Percentiles rank a stretch among this genome's conserved stretches.
Evolutionary conservation across 2,113 vertebrate species (phyloP).

Genomic region (Orcinus orca): DNA sequence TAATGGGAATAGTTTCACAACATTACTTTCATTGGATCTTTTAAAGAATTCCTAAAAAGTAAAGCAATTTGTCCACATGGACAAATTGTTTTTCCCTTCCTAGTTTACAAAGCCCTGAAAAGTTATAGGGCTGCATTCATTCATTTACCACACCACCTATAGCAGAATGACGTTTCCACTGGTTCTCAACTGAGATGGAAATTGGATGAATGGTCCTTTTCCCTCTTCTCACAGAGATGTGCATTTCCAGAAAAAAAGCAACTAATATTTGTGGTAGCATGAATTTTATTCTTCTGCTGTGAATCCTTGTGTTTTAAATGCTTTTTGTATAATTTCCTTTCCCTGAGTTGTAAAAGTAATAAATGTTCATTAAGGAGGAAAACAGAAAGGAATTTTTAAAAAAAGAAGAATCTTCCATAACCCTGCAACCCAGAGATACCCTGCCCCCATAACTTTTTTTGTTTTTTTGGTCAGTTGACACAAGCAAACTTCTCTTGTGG

Average conservation of each 20-base stretch:
- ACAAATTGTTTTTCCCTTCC: background rate
- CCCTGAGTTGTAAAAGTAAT: background rate
- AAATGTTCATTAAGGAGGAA: background rate
- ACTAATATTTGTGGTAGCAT: background rate
- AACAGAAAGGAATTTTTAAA: background rate
- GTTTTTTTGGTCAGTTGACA: background rate
- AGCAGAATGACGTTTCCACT: background rate
- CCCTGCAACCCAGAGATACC: background rate
- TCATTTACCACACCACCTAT: background rate
- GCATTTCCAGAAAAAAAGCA: background rate
- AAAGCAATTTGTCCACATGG: background rate
- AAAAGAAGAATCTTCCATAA: background rate
- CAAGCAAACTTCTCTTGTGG: background rate
- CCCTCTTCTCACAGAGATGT: background rate
- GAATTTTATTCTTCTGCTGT: background rate
- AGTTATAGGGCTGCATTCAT: background rate
- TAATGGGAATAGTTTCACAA: slow-evolving; percentile 27
- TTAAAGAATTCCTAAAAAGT: slow-evolving; percentile 1
- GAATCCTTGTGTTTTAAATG: background rate
- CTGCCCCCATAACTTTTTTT: too few relatives aligned
- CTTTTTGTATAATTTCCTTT: background rate
- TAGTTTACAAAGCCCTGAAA: slow-evolving; percentile 14
- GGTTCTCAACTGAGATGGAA: background rate
- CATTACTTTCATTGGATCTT: background rate
- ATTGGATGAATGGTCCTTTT: background rate